Evolutionary conservation across 1,140 invertebrate species (phyloP).

Genomic region (Ostrea denselamellosa): DNA sequence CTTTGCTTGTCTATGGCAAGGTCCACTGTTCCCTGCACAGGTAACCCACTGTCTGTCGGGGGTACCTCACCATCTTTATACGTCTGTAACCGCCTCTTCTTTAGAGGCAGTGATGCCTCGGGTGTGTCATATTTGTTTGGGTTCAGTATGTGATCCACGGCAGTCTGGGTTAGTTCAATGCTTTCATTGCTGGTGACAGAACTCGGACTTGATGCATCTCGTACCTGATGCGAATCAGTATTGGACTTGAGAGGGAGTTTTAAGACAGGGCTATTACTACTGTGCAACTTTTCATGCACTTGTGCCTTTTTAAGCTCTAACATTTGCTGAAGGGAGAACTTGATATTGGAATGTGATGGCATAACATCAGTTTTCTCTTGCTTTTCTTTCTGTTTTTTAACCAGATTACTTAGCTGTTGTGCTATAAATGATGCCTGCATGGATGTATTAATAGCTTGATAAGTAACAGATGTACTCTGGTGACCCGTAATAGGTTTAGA

Average conservation of each 20-base stretch:
- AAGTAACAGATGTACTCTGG: background rate
- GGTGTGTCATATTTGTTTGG: constrained; percentile 48
- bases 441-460: background rate
- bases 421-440: constrained; percentile 4
- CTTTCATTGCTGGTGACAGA: constrained; percentile 46
- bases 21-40: background rate
- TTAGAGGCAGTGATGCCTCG: constrained; percentile 50
- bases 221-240: background rate
- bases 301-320: constrained; percentile 9
- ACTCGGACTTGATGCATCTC: constrained; percentile 31
- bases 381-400: constrained; percentile 20
- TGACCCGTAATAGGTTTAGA: background rate
- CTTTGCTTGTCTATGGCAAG: constrained; percentile 34
- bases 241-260: constrained; percentile 32
- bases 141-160: constrained; percentile 49
- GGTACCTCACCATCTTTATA: constrained; percentile 10
- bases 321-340: constrained; percentile 42
- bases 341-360: constrained; percentile 33
- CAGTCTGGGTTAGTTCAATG: constrained; percentile 49
- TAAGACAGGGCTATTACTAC: background rate
- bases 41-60: background rate
- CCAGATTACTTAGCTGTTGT: background rate
- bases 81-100: constrained; percentile 49
- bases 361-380: background rate
- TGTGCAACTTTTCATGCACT: background rate